Evolutionary conservation across 2,797 vertebrate species (phyloP).

Genomic region (Ptychadena robeensis): DNA sequence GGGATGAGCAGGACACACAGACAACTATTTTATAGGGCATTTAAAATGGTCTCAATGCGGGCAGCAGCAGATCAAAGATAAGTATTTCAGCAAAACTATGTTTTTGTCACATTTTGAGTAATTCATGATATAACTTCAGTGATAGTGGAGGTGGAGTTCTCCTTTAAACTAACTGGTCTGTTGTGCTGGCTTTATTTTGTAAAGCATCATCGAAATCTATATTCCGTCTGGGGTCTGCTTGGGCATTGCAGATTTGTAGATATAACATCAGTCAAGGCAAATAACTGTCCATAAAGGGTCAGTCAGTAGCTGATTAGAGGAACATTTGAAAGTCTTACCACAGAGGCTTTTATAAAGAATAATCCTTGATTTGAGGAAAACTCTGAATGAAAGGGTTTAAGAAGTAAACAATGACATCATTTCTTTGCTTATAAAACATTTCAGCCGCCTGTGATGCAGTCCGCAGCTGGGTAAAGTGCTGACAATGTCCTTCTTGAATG

Average conservation of each 20-base stretch:
- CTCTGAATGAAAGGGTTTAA: neutral
- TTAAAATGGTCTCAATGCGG: too few species aligned
- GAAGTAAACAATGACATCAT: neutral
- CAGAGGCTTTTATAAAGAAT: conserved; percentile 1
- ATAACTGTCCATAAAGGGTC: neutral
- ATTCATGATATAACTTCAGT: too few species aligned
- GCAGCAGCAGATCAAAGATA: too few species aligned
- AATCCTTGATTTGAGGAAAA: neutral
- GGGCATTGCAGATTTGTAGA: neutral
- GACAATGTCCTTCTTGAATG: neutral
- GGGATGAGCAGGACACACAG: too few species aligned
- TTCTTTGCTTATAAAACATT: neutral
- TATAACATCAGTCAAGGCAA: neutral
- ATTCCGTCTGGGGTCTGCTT: neutral
- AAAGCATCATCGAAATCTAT: neutral
- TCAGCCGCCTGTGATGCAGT: neutral
- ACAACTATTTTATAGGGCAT: too few species aligned
- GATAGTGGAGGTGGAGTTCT: neutral
- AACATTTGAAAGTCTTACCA: neutral
- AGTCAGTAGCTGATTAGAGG: conserved; percentile 2
- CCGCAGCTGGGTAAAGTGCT: conserved; percentile 1
- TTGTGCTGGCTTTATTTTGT: neutral
- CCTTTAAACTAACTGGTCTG: neutral
- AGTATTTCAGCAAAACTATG: too few species aligned
- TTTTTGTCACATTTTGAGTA: too few species aligned